Evolutionary conservation across 1,140 invertebrate species (phyloP).

Genomic region (Nixonia krombeini): DNA sequence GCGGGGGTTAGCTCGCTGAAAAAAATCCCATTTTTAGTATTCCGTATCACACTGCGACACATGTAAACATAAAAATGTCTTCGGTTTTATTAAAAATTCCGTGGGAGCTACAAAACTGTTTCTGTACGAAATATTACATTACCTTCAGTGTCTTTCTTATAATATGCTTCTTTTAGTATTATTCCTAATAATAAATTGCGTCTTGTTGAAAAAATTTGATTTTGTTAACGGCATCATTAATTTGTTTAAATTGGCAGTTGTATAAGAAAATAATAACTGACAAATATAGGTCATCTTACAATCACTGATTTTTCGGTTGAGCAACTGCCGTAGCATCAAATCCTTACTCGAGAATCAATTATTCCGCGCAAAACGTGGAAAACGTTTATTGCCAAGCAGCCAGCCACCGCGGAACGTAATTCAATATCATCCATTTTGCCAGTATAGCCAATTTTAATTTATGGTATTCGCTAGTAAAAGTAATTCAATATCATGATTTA

Average conservation of each 20-base stretch:
- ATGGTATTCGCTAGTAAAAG: neutral
- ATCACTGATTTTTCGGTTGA: neutral
- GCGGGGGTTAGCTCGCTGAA: neutral
- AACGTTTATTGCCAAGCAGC: too few relatives aligned
- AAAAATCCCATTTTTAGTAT: neutral
- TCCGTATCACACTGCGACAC: neutral
- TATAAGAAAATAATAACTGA: too few relatives aligned
- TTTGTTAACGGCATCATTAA: too few relatives aligned
- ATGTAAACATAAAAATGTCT: neutral
- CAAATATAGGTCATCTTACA: too few relatives aligned
- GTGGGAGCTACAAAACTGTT: too few relatives aligned
- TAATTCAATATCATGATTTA: constrained; percentile 1
- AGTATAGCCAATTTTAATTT: neutral
- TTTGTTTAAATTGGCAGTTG: too few relatives aligned
- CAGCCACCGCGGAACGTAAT: neutral
- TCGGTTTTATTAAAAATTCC: neutral
- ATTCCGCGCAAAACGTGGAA: constrained; percentile 4
- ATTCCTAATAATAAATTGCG: too few relatives aligned
- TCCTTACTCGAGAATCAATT: neutral
- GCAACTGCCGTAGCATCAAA: neutral
- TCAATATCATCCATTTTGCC: neutral
- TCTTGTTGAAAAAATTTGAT: too few relatives aligned
- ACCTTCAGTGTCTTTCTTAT: too few relatives aligned
- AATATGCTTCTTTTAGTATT: too few relatives aligned
- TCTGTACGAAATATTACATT: neutral